These are phyloP conservation scores for Candoia aspera DNA, from an alignment of 2,113 vertebrate genomes.

Conservation along the genomic window DNA sequence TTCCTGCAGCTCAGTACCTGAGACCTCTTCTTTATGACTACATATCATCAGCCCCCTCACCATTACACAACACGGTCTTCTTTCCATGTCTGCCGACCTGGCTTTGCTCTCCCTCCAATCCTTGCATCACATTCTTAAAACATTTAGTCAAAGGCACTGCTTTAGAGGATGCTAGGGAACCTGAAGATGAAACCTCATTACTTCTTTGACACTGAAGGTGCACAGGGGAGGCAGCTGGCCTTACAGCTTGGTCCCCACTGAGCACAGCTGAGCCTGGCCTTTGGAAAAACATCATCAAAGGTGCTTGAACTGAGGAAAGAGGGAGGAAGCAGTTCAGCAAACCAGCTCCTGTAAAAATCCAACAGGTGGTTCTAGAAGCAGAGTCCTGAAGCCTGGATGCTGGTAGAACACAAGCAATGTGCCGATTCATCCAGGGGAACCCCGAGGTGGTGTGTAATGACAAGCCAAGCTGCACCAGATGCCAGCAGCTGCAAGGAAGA, in stretches of 20 bases:
- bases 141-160: background rate
- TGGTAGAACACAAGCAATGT: slow-evolving; percentile 37
- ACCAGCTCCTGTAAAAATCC: slow-evolving; percentile 57
- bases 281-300: slow-evolving; percentile 42
- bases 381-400: slow-evolving; percentile 23
- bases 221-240: slow-evolving; percentile 20
- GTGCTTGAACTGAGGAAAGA: slow-evolving; percentile 22
- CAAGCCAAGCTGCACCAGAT: background rate
- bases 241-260: slow-evolving; percentile 10
- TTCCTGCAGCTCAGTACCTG: background rate
- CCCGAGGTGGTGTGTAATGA: background rate
- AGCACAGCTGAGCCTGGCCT: slow-evolving; percentile 8
- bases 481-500: background rate
- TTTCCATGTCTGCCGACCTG: background rate
- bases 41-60: background rate
- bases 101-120: background rate
- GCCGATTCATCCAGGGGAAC: slow-evolving; percentile 33
- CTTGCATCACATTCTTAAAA: background rate
- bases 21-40: background rate
- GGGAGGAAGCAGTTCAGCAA: slow-evolving; percentile 58
- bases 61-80: background rate
- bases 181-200: background rate
- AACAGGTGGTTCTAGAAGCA: slow-evolving; percentile 65
- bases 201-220: slow-evolving; percentile 8
- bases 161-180: background rate